Percentiles rank a stretch among this genome's conserved stretches.
phyloP scores from a whole-genome alignment of 2,113 vertebrate species.

The Crotophaga sulcirostris region DNA sequence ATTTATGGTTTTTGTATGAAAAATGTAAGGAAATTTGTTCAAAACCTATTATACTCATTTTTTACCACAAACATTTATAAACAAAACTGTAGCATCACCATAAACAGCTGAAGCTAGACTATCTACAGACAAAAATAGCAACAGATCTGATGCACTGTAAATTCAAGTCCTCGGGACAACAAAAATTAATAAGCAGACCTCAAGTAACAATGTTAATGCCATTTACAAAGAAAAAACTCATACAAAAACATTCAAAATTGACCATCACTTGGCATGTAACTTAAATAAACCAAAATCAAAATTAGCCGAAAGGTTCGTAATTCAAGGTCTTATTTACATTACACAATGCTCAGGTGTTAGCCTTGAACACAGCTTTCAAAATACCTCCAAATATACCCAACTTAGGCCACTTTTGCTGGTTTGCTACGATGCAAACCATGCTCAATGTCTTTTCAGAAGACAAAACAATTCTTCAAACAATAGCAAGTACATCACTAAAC shows the following conservation, averaged over 20 bases:
- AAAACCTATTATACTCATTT: slow-evolving; percentile 91
- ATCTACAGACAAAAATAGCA: slow-evolving; percentile 95
- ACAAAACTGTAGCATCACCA: slow-evolving; percentile 86
- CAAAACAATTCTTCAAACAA: slow-evolving; percentile 91
- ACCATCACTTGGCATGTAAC: slow-evolving; percentile 88
- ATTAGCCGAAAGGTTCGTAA: slow-evolving; percentile 78
- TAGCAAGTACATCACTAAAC: slow-evolving; percentile 95
- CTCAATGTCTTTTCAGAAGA: slow-evolving; percentile 81
- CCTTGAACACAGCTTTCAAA: slow-evolving; percentile 82
- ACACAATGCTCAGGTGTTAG: slow-evolving; percentile 93
- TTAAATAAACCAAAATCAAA: slow-evolving; percentile 73
- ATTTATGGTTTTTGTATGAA: slow-evolving; percentile 88
- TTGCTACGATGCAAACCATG: slow-evolving; percentile 77
- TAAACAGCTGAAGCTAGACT: slow-evolving; percentile 94
- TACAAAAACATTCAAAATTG: slow-evolving; percentile 80
- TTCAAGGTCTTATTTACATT: slow-evolving; percentile 95
- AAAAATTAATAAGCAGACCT: slow-evolving; percentile 81
- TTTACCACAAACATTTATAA: slow-evolving; percentile 95
- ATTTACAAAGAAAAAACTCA: slow-evolving; percentile 83
- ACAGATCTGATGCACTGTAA: slow-evolving; percentile 92
- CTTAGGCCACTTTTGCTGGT: slow-evolving; percentile 72
- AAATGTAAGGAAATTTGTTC: slow-evolving; percentile 90
- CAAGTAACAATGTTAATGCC: slow-evolving; percentile 86
- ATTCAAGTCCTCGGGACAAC: slow-evolving; percentile 90
- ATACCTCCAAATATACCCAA: slow-evolving; percentile 74